phyloP scores from a whole-genome alignment of 2,888 invertebrate species.

The Hesperia comma region DNA sequence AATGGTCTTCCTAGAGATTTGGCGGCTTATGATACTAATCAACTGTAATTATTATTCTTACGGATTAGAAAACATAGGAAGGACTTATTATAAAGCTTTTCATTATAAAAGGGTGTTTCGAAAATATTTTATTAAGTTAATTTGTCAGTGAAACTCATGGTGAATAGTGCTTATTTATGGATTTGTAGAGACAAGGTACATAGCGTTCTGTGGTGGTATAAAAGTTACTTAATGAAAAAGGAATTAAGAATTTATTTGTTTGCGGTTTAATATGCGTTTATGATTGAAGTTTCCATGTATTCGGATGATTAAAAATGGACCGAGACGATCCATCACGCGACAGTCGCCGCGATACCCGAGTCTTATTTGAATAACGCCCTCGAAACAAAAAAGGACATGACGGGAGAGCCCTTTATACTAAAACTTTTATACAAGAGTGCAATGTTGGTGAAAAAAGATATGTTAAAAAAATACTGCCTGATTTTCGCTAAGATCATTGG shows the following conservation, averaged over 20 bases:
- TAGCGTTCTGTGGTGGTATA: not conserved
- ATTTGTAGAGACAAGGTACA: constrained; percentile 8
- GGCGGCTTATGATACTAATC: constrained; percentile 36
- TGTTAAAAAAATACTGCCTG: too few relatives aligned
- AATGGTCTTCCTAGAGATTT: constrained; percentile 35
- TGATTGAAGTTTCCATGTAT: constrained; percentile 38
- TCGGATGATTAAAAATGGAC: constrained; percentile 76
- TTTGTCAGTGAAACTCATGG: constrained; percentile 60
- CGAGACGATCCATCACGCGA: constrained; percentile 76
- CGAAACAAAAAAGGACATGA: constrained; percentile 10
- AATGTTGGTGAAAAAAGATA: too few relatives aligned
- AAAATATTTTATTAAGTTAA: constrained; percentile 37
- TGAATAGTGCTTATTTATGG: constrained; percentile 50
- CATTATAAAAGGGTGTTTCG: constrained; percentile 50
- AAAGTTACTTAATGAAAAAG: not conserved
- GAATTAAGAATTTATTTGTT: constrained; percentile 21
- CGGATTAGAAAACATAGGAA: constrained; percentile 30
- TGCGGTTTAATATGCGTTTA: constrained; percentile 41
- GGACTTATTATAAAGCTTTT: constrained; percentile 29
- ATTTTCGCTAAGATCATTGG: too few relatives aligned
- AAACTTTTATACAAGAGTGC: not conserved
- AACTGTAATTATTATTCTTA: constrained; percentile 40
- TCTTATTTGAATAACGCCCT: constrained; percentile 74
- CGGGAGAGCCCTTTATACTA: not conserved
- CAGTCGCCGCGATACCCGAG: constrained; percentile 66